Base-by-base conservation (phyloP, 2,797 vertebrate genomes). In the Pteronotus mesoamericanus region DNA sequence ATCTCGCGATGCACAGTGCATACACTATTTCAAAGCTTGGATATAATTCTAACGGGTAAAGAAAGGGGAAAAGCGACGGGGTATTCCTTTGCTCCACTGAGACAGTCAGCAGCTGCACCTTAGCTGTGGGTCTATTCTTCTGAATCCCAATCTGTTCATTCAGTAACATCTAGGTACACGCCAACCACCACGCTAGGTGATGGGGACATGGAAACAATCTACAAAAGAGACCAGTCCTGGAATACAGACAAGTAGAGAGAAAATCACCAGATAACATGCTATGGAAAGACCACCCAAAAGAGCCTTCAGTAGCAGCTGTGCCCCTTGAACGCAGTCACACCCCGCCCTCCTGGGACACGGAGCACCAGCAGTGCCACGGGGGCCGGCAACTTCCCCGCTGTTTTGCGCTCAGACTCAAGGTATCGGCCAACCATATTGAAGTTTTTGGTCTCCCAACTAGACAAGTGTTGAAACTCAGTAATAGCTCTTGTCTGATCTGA, bases 401-500 rank as follows among this genome's bases (percentile, higher is more conserved):
- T 55, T 68, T 48, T 48, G 14, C 64, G 64, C 79, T 95, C 55
- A 86, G 46, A 68, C 10, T 74, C 59, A 32, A 77, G 11, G 9
- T 72, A 66, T 14, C 48, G 19, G n/a, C 4, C 59, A 95, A 51
- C 32, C 11, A 37, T 32, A 55, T 64, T 61, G 3, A 91, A 68
- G n/a, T 64, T 79, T 79, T 94, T 12, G 39, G 61, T 61, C 82
- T 95, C 42, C 72, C 69, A 93, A 64, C 16, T 16, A 89, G 44
- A 95, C 59, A 57, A 86, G 51, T 82, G 78, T 2, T 94, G 66
- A 95, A 91, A 94, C 37, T 86, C 59, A 89, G 57, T 84, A 84
- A 86, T 0, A 91, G 46, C 11, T 24, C 59, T 86, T 44, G 22
- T 66, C 64, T 88, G 69, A 85, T 51, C 66, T 74, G 48, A 80